Percentiles rank a stretch among this genome's conserved stretches.
Evolutionary conservation across 2,797 vertebrate species (phyloP).

Genomic region (Myotis planiceps): DNA sequence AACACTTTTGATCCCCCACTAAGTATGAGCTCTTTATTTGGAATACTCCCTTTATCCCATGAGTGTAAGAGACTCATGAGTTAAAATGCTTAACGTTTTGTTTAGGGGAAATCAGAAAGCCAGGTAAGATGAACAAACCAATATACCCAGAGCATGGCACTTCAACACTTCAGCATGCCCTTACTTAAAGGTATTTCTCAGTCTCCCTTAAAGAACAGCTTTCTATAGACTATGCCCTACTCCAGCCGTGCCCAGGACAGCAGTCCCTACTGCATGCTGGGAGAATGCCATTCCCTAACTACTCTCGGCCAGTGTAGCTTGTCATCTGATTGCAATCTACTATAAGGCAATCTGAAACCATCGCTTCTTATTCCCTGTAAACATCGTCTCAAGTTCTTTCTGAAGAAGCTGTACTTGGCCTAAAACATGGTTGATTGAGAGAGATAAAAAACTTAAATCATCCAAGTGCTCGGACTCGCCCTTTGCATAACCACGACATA

Average conservation of each 20-base stretch:
- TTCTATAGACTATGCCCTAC: not conserved
- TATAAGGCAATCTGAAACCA: not conserved
- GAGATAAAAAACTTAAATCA: not conserved
- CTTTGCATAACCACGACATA: not conserved
- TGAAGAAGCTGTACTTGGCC: not conserved
- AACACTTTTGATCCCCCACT: not conserved
- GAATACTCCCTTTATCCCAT: not conserved
- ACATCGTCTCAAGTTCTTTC: not conserved
- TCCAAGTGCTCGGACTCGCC: not conserved
- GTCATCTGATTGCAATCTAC: not conserved
- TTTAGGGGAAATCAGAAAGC: not conserved
- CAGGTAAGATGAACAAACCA: not conserved
- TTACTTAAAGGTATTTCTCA: not conserved
- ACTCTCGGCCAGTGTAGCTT: not conserved
- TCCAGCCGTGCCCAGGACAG: not conserved
- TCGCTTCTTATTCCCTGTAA: not conserved
- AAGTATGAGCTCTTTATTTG: not conserved
- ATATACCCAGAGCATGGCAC: not conserved
- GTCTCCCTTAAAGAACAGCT: not conserved
- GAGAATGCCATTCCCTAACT: not conserved
- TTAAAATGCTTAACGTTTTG: not conserved
- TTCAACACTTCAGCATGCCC: not conserved
- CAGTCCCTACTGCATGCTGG: not conserved
- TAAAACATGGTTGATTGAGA: not conserved
- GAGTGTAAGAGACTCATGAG: not conserved